A percentile compares a stretch with the other conserved stretches of the same genome.
Evolutionary conservation across 53 echinoderm and acorn worm genomes (phyloP).

Genomic region (Echinometra lucunter): DNA sequence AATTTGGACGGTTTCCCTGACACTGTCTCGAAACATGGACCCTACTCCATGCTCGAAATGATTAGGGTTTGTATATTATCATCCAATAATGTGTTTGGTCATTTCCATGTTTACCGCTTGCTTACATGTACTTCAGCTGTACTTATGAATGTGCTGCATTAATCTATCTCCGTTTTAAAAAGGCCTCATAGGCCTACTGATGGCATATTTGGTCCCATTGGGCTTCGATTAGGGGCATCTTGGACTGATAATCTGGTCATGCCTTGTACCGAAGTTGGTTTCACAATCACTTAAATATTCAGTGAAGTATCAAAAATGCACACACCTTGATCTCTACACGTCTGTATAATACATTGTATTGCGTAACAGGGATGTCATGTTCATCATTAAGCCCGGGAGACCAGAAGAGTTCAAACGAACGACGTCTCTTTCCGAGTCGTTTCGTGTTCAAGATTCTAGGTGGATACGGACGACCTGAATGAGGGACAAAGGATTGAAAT

Average conservation of each 20-base stretch:
- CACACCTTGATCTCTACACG: slow-evolving; percentile 9
- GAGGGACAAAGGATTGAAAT: neutral
- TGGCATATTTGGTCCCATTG: neutral
- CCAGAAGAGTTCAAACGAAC: neutral
- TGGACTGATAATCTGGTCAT: neutral
- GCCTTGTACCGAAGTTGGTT: neutral
- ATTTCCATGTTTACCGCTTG: too few species aligned
- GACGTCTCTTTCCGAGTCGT: neutral
- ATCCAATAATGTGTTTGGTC: too few species aligned
- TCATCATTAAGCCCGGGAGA: neutral
- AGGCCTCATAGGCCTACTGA: too few species aligned
- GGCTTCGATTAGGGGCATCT: neutral
- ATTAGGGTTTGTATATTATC: too few species aligned
- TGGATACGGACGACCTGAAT: neutral
- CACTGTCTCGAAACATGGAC: too few species aligned
- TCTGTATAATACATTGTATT: neutral
- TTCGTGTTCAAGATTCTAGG: neutral
- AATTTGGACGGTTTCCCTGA: too few species aligned
- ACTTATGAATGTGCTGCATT: too few species aligned
- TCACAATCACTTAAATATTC: neutral
- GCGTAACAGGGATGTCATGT: neutral
- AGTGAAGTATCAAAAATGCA: neutral
- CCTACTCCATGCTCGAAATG: too few species aligned
- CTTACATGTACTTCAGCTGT: too few species aligned
- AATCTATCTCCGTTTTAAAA: too few species aligned